Evolutionary conservation across 2,888 invertebrate species (phyloP).

Genomic region (Drosophila subsilvestris): DNA sequence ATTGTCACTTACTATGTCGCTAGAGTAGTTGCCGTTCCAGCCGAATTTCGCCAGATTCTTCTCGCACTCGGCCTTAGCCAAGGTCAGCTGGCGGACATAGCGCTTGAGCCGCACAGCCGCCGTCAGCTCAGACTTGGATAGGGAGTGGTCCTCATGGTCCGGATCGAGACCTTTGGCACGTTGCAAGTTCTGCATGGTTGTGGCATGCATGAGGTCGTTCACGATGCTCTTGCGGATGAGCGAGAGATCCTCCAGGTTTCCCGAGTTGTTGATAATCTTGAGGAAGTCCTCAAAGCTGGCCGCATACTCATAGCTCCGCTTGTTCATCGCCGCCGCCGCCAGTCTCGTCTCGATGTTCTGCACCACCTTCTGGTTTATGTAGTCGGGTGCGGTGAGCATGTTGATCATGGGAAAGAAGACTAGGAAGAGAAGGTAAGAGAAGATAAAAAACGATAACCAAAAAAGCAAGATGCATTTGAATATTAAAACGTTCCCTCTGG

Average conservation of each 20-base stretch:
- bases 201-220: conserved; percentile 96
- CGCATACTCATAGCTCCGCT: conserved; percentile 93
- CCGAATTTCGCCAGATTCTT: conserved; percentile 89
- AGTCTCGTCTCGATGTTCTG: conserved; percentile 93
- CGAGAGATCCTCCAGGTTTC: conserved; percentile 92
- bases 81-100: conserved; percentile 92
- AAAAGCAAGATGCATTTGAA: too few relatives aligned
- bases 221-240: conserved; percentile 94
- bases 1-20: conserved; percentile 74
- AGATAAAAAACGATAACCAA: too few relatives aligned
- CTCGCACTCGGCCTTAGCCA: conserved; percentile 93
- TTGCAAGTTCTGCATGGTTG: conserved; percentile 94
- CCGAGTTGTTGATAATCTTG: conserved; percentile 91
- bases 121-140: conserved; percentile 90
- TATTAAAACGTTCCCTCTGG: not conserved
- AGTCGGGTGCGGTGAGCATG: conserved; percentile 94
- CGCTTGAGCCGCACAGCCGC: conserved; percentile 93
- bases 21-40: conserved; percentile 90
- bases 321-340: conserved; percentile 90
- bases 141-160: conserved; percentile 84
- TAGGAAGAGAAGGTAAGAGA: conserved; percentile 39
- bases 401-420: conserved; percentile 92
- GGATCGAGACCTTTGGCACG: conserved; percentile 88
- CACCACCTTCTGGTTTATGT: conserved; percentile 94
- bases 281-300: conserved; percentile 96